Evolutionary conservation across 2,888 invertebrate genomes (phyloP), one percentile per base, ranked within the genome.

Genomic region (Limenitis camilla): DNA sequence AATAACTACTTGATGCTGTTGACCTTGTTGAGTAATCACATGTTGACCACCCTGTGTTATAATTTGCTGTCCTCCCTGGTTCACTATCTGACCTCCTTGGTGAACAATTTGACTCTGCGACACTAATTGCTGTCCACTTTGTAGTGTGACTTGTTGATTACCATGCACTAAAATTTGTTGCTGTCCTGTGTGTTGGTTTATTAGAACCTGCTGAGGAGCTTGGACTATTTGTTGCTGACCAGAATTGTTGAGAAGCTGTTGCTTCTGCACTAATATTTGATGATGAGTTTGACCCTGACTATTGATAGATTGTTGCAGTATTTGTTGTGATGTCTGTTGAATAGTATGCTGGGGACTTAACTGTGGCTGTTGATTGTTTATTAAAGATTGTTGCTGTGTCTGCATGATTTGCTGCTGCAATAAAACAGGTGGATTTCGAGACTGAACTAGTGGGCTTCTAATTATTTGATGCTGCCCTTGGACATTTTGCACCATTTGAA

Each of bases 381-480:
- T 78, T 58, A 85, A 64, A 31, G 78, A 77, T 54, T 88, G 88
- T 49, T 87, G 87, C 58, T 84, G 88, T 0, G 87, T 88, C 59
- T 89, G 89, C 77, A 90, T 88, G 55, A 89, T 89, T 61, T 90
- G 89, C 52, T 90, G 90, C 60, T 90, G 90, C 43, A 89, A 69
- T 52, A 89, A 81, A 35, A 88, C 87, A 67, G 89, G 89, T 33
- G 83, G 83, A 54, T 83, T 79, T 29, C 85, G 73, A 9, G 83
- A 76, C 55, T 87, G 88, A 32, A 88, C 81, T 60, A 88, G 67
- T 0, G 86, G 85, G 53, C 81, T 83, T 51, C 88, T 75, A 35
- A 88, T 84, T 36, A 88, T 79, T 63, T 88, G 89, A 62, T 88
- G 84, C 59, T 88, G 88, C 5, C 89, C 88, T 65, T 89, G 89